Base-by-base conservation (phyloP, 2,888 invertebrate genomes). In the Alloplasta piceator region DNA sequence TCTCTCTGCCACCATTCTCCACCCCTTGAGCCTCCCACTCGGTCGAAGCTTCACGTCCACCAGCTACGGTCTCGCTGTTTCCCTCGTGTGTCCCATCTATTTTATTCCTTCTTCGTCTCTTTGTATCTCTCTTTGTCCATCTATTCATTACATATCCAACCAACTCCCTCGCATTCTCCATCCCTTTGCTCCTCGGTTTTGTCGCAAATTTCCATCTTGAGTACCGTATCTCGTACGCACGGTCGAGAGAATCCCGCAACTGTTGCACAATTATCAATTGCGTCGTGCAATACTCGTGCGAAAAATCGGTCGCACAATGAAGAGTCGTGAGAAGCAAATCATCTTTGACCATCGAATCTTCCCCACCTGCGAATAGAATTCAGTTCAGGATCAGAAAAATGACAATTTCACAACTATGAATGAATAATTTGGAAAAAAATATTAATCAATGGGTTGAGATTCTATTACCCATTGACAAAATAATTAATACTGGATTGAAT, bases 1-100 rank as follows among this genome's bases (percentile, higher is more conserved):
- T 86, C 87, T 88, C 86, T 81, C 82, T 80, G 63, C 55, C 63
- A 63, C 63, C 70, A 41, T 14, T 52, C 50, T 41, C 26, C 56
- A 6, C 43, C 46, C 70, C 52, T 39, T 39, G 7, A 36, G 39
- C 36, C 48, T 82, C 80, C 83, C 72, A 80, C 79, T 80, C 55
- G n/a, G 38, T n/a, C 70, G 52, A 55, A 9, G 46, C 36, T 71
- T 16, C 60, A 58, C 36, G 36, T 50, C 63, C 41, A 52, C 10
- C 38, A n/a, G 58, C 39, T 6, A 41, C 67, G 43, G 14, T 64
- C 63, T 63, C 39, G 58, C 7, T 39, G n/a, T 38, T 58, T 39
- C 58, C 58, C 7, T 16, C 39, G 4, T 7, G 38, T 6, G 5
- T n/a, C n/a, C 10, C 56, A 9, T 36, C 9, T n/a, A 63, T 16